These are phyloP conservation scores for Heliconius ethilla DNA, from an alignment of 2,888 invertebrate genomes.

Conservation along the genomic window DNA sequence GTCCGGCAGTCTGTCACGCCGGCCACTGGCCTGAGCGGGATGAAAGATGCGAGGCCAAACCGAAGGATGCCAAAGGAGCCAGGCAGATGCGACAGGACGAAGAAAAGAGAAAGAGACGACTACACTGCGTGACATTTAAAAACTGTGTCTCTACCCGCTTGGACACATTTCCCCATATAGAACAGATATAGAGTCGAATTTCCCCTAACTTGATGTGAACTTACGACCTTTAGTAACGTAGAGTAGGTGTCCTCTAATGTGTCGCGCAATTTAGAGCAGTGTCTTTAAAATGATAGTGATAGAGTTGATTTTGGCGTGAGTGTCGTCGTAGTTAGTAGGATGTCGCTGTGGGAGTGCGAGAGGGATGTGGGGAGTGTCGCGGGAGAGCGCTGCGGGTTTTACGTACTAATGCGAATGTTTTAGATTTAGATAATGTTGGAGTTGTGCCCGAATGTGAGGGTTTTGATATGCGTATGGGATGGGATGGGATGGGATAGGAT, in stretches of 20 bases:
- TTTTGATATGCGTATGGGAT: constrained; percentile 19
- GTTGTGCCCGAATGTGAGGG: constrained; percentile 24
- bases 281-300: constrained; percentile 64
- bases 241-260: constrained; percentile 77
- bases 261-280: constrained; percentile 74
- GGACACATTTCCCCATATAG: constrained; percentile 49
- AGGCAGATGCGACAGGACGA: constrained; percentile 80
- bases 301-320: constrained; percentile 63
- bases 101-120: constrained; percentile 83
- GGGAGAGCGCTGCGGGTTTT: constrained; percentile 64
- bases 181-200: constrained; percentile 49
- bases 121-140: constrained; percentile 81
- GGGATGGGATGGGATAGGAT: neutral
- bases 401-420: constrained; percentile 69
- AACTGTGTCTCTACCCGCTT: constrained; percentile 75
- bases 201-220: constrained; percentile 40
- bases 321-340: constrained; percentile 65
- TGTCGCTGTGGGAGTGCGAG: constrained; percentile 68
- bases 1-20: constrained; percentile 72
- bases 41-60: constrained; percentile 78
- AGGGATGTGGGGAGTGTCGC: constrained; percentile 78
- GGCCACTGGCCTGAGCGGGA: constrained; percentile 81
- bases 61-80: constrained; percentile 80
- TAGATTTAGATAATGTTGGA: constrained; percentile 34
- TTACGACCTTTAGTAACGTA: constrained; percentile 55